Conservation (phyloP, 2,113 vertebrate species). For the Raja brachyura region DNA sequence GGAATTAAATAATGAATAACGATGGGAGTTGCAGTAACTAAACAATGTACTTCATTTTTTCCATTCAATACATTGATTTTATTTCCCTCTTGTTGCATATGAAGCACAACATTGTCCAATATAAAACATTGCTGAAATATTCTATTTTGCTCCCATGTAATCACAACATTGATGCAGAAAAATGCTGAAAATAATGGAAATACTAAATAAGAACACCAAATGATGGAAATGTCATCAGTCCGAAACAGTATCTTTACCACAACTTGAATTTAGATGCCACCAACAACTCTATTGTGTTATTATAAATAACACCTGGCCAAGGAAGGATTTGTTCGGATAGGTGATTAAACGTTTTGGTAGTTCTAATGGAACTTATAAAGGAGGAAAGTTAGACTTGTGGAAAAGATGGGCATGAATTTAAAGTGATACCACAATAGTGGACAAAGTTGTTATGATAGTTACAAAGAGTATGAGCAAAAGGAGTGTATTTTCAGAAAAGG, state of each 20-base stretch:
- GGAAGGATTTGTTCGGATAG: background rate
- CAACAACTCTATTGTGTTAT: background rate
- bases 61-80: constrained; percentile 16
- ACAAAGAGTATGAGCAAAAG: too few relatives aligned
- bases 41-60: constrained; percentile 1
- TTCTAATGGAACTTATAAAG: background rate
- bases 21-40: background rate
- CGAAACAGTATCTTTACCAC: background rate
- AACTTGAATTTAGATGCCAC: background rate
- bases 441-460: too few relatives aligned
- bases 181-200: background rate
- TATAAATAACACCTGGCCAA: background rate
- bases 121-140: background rate
- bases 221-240: background rate
- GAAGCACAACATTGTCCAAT: background rate
- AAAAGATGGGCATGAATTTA: too few relatives aligned
- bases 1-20: background rate
- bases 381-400: too few relatives aligned
- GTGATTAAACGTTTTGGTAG: background rate
- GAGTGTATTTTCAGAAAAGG: too few relatives aligned
- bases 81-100: background rate
- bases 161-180: background rate
- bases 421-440: too few relatives aligned
- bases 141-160: background rate
- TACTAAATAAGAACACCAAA: background rate